Conservation (phyloP, 1,140 invertebrate species). For the Eriocheir sinensis region DNA sequence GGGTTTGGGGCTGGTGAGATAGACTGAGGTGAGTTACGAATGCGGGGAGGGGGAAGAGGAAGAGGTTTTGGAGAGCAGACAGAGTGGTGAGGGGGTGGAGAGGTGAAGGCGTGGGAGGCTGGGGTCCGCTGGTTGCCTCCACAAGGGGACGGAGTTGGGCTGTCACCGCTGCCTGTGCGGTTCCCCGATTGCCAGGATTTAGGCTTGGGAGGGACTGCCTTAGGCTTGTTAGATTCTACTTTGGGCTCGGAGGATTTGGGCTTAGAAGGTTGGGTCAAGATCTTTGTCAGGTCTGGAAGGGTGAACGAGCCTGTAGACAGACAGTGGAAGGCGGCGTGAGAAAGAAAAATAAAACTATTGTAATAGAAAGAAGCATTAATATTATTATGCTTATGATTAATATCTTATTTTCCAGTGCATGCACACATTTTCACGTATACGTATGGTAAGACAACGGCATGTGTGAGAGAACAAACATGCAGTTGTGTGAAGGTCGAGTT, state of each 20-base stretch:
- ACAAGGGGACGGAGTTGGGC: neutral
- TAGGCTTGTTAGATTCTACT: constrained; percentile 54
- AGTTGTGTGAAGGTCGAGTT: neutral
- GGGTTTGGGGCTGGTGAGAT: neutral
- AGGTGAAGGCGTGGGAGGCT: neutral
- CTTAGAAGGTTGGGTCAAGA: constrained; percentile 72
- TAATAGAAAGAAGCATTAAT: constrained; percentile 40
- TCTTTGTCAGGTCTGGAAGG: constrained; percentile 72
- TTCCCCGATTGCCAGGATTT: constrained; percentile 35
- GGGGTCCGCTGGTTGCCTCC: too few species aligned
- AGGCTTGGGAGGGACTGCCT: constrained; percentile 53
- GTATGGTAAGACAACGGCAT: neutral
- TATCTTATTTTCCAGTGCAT: constrained; percentile 14
- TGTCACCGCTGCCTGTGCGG: neutral
- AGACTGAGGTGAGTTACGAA: neutral
- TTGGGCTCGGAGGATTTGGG: constrained; percentile 56
- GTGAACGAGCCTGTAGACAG: constrained; percentile 74
- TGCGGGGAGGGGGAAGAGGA: neutral
- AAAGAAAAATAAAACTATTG: constrained; percentile 56
- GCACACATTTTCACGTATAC: neutral
- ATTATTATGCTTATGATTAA: constrained; percentile 29
- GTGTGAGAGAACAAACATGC: neutral
- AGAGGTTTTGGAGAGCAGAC: constrained; percentile 36
- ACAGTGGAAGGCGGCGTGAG: constrained; percentile 72
- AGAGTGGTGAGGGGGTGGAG: neutral